These are phyloP conservation scores for Poicephalus meyeri DNA, from an alignment of 2,113 vertebrate genomes.

Conservation along the genomic window DNA sequence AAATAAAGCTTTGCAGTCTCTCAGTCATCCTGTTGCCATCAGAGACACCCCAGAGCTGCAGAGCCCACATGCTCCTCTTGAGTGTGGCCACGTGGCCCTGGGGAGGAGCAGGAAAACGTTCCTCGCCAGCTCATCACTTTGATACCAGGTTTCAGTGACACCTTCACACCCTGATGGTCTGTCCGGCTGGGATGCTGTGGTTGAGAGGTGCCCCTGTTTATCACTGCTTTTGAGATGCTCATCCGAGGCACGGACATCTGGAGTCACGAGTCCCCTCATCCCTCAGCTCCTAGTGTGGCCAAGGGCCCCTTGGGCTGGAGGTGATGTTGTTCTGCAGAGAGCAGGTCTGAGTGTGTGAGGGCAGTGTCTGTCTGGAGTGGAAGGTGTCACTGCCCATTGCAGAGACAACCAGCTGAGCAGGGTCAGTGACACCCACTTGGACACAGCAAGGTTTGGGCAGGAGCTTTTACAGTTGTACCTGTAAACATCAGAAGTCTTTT, in stretches of 20 bases:
- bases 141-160: not conserved
- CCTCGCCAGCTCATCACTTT: not conserved
- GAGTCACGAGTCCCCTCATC: rapidly evolving
- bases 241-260: not conserved
- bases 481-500: not conserved
- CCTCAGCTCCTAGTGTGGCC: not conserved
- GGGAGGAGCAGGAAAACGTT: not conserved
- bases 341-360: not conserved
- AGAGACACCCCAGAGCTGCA: not conserved
- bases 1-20: not conserved
- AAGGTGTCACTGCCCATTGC: not conserved
- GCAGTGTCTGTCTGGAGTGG: not conserved
- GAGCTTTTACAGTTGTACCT: not conserved
- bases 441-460: not conserved
- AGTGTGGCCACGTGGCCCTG: not conserved
- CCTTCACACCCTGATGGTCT: not conserved
- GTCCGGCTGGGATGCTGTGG: not conserved
- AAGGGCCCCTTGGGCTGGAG: rapidly evolving
- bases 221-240: not conserved
- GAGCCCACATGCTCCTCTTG: not conserved
- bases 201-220: not conserved
- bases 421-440: not conserved
- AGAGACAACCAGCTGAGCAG: not conserved
- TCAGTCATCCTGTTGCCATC: not conserved
- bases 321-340: not conserved